Percentiles rank a stretch among this genome's conserved stretches.
Conservation (phyloP, 1,140 invertebrate species). For the Drosophila mayri region DNA sequence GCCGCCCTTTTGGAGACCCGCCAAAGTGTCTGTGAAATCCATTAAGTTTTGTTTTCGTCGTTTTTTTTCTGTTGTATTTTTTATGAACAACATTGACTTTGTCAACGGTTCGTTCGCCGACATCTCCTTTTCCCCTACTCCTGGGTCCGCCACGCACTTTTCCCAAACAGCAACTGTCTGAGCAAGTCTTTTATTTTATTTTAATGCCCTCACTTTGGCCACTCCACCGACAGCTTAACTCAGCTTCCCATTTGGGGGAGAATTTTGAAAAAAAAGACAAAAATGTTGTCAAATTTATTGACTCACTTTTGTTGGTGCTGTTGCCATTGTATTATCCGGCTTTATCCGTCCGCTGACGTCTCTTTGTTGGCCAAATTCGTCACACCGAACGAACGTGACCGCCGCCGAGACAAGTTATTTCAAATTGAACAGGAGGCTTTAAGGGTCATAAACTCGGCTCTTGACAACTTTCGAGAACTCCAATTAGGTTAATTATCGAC, state of each 20-base stretch:
- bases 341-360: conserved; percentile 33
- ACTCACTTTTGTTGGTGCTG: conserved; percentile 47
- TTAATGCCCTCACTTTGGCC: conserved; percentile 36
- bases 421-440: conserved; percentile 22
- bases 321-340: conserved; percentile 41
- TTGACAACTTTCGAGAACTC: conserved; percentile 34
- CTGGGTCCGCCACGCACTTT: conserved; percentile 12
- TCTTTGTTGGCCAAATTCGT: conserved; percentile 30
- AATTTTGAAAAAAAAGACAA: conserved; percentile 37
- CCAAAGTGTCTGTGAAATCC: conserved; percentile 75
- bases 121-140: conserved; percentile 1
- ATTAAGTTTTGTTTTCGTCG: conserved; percentile 73
- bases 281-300: conserved; percentile 61
- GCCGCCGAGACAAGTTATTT: conserved; percentile 12
- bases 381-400: conserved; percentile 17
- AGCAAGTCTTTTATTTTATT: conserved; percentile 41
- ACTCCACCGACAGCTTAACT: conserved; percentile 8
- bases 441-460: conserved; percentile 35
- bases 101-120: conserved; percentile 52
- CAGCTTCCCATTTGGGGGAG: conserved; percentile 15
- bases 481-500: conserved; percentile 43
- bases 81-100: conserved; percentile 61
- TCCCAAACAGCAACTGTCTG: conserved; percentile 46
- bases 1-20: conserved; percentile 67
- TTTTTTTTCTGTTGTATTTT: conserved; percentile 15